Evolutionary conservation across 2,113 vertebrate genomes (phyloP).

Genomic region (Gopherus evgoodei): DNA sequence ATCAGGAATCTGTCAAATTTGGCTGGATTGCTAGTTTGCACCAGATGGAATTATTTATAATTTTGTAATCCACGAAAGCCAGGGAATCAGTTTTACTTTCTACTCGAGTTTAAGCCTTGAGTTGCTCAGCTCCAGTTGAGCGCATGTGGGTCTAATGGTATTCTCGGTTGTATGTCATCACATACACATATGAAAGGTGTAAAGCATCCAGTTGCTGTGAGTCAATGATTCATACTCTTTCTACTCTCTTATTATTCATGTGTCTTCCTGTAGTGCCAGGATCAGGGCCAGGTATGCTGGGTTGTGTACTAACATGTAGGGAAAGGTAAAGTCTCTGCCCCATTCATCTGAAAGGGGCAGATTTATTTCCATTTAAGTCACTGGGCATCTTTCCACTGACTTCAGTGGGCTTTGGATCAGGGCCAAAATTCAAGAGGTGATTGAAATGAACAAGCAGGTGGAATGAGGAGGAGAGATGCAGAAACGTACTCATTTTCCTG

Average conservation of each 20-base stretch:
- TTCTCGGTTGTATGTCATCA: not conserved
- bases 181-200: rapidly evolving
- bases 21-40: rapidly evolving
- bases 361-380: not conserved
- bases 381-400: constrained; percentile 43
- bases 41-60: constrained; percentile 5
- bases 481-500: too few relatives aligned
- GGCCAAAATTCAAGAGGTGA: not conserved
- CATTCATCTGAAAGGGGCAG: not conserved
- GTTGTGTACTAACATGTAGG: not conserved
- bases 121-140: not conserved
- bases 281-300: constrained; percentile 18
- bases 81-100: not conserved
- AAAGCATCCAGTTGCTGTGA: not conserved
- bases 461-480: not conserved
- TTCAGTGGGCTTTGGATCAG: not conserved
- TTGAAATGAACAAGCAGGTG: not conserved
- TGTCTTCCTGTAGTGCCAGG: not conserved
- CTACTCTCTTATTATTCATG: not conserved
- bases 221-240: not conserved
- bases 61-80: not conserved
- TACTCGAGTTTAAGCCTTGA: not conserved
- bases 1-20: not conserved
- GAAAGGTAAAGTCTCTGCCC: constrained; percentile 39
- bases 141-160: not conserved